Conservation (phyloP, 2,113 vertebrate genomes). For the Sakesphorus luctuosus region DNA sequence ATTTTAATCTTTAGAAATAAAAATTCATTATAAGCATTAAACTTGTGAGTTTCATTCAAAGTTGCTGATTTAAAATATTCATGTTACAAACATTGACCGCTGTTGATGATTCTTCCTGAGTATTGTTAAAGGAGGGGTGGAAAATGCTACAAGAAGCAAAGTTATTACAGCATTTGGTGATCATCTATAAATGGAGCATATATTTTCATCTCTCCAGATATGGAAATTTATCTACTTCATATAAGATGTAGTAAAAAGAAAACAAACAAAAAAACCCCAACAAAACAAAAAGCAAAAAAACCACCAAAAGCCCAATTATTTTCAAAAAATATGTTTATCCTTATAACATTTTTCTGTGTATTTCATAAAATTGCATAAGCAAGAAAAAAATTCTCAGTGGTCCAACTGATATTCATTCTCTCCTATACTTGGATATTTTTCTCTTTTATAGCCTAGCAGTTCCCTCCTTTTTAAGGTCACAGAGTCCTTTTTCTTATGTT, state of each 20-base stretch:
- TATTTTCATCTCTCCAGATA: neutral
- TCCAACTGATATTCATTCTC: neutral
- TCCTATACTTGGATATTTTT: neutral
- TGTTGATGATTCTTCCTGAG: neutral
- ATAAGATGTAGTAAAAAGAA: neutral
- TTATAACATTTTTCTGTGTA: neutral
- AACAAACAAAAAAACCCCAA: too few relatives aligned
- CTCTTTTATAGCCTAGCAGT: neutral
- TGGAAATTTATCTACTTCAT: neutral
- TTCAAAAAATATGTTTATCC: neutral
- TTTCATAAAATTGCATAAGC: neutral
- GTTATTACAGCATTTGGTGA: neutral
- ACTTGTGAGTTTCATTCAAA: neutral
- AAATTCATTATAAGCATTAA: neutral
- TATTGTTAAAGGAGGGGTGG: neutral
- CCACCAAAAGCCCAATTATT: neutral
- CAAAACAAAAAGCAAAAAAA: too few relatives aligned
- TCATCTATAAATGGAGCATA: neutral
- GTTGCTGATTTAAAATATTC: neutral
- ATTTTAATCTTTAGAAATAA: neutral
- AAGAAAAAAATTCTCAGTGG: neutral
- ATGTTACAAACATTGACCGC: accelerated
- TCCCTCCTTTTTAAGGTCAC: neutral
- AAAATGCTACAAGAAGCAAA: neutral
- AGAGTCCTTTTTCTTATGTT: neutral